Evolutionary conservation across 2,888 invertebrate genomes (phyloP).

Genomic region (Oligia latruncula): DNA sequence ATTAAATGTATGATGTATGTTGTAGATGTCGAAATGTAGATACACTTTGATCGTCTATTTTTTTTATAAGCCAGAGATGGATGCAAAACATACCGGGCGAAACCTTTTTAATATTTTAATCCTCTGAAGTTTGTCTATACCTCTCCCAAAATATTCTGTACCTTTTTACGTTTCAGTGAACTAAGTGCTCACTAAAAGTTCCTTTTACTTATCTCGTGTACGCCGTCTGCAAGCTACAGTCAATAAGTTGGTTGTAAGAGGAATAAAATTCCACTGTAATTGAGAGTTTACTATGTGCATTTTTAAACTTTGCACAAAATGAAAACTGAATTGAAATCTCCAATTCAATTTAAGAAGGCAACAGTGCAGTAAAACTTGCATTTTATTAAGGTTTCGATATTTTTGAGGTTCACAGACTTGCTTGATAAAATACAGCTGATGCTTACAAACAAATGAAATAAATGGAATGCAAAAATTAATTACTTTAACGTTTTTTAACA

Average conservation of each 20-base stretch:
- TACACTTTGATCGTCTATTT: not conserved
- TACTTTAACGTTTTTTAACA: not conserved
- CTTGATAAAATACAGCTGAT: slow-evolving; percentile 46
- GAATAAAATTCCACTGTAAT: slow-evolving; percentile 8
- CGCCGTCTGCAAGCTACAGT: slow-evolving; percentile 6
- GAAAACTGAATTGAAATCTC: slow-evolving; percentile 39
- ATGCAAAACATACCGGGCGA: not conserved
- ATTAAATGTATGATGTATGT: not conserved
- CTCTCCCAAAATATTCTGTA: slow-evolving; percentile 13
- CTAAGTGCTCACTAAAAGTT: slow-evolving; percentile 33
- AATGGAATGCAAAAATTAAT: slow-evolving; percentile 2
- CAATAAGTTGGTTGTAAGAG: slow-evolving; percentile 6
- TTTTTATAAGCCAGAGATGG: not conserved
- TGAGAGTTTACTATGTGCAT: not conserved
- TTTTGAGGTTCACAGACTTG: slow-evolving; percentile 15
- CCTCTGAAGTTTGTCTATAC: slow-evolving; percentile 2
- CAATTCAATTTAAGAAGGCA: slow-evolving; percentile 44
- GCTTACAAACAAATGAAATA: not conserved
- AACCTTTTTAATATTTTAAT: slow-evolving; percentile 12
- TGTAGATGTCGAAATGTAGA: slow-evolving; percentile 12
- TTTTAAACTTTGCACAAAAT: slow-evolving; percentile 32
- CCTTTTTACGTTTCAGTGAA: slow-evolving; percentile 17
- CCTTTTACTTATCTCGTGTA: slow-evolving; percentile 6
- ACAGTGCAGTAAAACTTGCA: slow-evolving; percentile 22
- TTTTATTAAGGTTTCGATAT: slow-evolving; percentile 42